Conservation (phyloP, 1,140 invertebrate species). For the Anastatus disparis region DNA sequence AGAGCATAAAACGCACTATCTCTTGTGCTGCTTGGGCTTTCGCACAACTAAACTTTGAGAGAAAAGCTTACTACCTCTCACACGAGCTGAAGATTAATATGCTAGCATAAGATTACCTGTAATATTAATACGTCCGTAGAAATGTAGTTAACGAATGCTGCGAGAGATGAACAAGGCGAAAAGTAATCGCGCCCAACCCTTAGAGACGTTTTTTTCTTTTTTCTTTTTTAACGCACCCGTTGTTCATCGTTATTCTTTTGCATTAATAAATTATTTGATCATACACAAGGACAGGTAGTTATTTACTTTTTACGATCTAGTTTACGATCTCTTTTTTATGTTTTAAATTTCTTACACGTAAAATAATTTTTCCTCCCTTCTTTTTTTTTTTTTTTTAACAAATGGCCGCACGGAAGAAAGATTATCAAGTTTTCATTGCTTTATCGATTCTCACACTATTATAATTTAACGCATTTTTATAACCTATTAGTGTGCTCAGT, state of each 20-base stretch:
- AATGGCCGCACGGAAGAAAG: too few relatives aligned
- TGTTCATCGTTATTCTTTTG: not conserved
- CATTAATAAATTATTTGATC: not conserved
- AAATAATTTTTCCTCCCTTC: too few relatives aligned
- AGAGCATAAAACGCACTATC: not conserved
- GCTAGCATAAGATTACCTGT: constrained; percentile 7
- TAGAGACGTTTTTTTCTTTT: not conserved
- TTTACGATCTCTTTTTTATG: too few relatives aligned
- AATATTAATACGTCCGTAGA: constrained; percentile 2
- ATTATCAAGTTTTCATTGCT: too few relatives aligned
- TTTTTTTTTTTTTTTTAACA: too few relatives aligned
- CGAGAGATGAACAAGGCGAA: too few relatives aligned
- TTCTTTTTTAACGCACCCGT: not conserved
- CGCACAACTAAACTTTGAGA: not conserved
- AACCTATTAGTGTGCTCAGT: too few relatives aligned
- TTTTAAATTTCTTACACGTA: too few relatives aligned
- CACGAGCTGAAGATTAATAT: not conserved
- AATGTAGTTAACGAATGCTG: not conserved
- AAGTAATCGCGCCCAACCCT: not conserved
- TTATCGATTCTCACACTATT: too few relatives aligned
- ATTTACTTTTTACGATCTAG: too few relatives aligned
- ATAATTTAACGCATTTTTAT: too few relatives aligned
- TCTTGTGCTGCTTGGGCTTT: not conserved
- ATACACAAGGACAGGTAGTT: too few relatives aligned
- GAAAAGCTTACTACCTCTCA: not conserved